Percentiles rank a stretch among this genome's conserved stretches.
Conservation (phyloP, 2,888 invertebrate species). For the Leptinotarsa haldemani region DNA sequence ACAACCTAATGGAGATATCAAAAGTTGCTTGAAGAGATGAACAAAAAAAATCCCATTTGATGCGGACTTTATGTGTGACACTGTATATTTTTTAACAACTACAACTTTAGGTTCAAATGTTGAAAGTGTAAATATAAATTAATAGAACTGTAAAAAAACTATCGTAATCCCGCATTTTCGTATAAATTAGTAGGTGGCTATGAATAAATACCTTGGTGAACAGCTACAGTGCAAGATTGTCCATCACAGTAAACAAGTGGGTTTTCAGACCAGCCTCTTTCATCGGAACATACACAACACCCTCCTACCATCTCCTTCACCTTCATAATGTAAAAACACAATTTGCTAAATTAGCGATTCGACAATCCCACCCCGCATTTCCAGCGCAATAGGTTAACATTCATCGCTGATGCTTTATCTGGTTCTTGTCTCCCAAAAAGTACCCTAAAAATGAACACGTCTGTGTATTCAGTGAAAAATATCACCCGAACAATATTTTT, state of each 20-base stretch:
- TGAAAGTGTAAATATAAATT: too few species aligned
- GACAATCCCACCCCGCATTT: conserved; percentile 62
- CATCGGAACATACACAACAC: conserved; percentile 97
- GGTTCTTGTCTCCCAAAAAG: conserved; percentile 41
- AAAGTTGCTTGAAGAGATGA: too few species aligned
- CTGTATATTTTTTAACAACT: too few species aligned
- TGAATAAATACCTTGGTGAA: conserved; percentile 86
- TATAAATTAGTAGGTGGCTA: not conserved
- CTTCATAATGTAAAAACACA: conserved; percentile 80
- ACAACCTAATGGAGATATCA: too few species aligned
- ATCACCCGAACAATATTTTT: not conserved
- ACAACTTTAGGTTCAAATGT: too few species aligned
- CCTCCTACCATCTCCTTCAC: conserved; percentile 94
- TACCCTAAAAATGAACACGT: conserved; percentile 39
- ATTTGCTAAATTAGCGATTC: conserved; percentile 68
- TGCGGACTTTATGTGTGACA: too few species aligned
- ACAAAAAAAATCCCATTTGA: too few species aligned
- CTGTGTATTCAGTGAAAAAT: not conserved
- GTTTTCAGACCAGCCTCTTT: conserved; percentile 99
- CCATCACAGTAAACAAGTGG: conserved; percentile 99
- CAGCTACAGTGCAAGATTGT: conserved; percentile 96
- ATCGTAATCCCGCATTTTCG: not conserved
- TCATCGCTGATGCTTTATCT: conserved; percentile 51
- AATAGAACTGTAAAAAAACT: too few species aligned
- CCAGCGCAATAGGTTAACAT: conserved; percentile 57